phyloP scores from a whole-genome alignment of 2,113 vertebrate species.

The Emydocephalus ijimae region DNA sequence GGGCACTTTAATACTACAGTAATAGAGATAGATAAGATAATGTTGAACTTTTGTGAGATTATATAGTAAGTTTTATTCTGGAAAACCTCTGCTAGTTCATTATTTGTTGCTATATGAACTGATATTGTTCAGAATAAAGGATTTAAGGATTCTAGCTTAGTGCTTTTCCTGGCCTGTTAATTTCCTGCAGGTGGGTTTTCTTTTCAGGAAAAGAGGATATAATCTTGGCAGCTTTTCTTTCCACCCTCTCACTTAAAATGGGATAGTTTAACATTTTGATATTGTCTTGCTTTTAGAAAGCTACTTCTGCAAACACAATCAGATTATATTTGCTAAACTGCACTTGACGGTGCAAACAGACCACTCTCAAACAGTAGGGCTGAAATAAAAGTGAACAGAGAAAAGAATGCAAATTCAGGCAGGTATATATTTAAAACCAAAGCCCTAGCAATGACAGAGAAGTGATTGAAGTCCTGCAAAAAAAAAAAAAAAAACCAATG shows the following conservation, averaged over 20 bases:
- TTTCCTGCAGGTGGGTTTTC: not conserved
- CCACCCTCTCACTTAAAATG: not conserved
- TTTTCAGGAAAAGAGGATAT: not conserved
- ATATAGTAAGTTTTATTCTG: not conserved
- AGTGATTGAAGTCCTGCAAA: not conserved
- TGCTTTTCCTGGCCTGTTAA: not conserved
- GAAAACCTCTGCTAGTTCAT: not conserved
- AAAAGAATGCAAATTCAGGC: not conserved
- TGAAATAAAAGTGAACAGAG: not conserved
- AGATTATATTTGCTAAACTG: not conserved
- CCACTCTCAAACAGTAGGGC: not conserved
- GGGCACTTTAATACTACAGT: not conserved
- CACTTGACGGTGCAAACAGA: not conserved
- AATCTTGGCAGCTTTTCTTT: not conserved
- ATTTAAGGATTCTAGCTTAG: not conserved
- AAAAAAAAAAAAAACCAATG: not conserved
- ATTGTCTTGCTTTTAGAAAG: not conserved
- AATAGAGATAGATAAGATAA: not conserved
- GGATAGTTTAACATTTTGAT: not conserved
- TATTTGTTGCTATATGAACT: not conserved
- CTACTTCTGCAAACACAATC: not conserved
- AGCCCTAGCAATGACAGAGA: not conserved
- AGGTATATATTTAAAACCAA: not conserved
- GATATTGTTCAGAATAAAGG: not conserved
- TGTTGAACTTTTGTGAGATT: not conserved